Evolutionary conservation across 2,113 vertebrate species (phyloP), one percentile per base, ranked within the genome.

Genomic region (Nesogale talazaci): DNA sequence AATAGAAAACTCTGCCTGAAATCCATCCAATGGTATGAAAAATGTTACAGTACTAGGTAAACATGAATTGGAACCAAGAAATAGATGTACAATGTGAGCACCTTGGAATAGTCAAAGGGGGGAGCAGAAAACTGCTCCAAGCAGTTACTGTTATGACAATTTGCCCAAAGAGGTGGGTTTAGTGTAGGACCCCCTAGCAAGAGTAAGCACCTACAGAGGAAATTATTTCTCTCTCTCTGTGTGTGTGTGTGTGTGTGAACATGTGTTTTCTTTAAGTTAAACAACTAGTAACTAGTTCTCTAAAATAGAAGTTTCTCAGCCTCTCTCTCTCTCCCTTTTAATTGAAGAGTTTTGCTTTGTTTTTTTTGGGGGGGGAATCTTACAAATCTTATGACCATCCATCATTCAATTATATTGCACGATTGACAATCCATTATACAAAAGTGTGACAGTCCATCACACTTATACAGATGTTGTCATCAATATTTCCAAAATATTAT

Each of bases 1-100:
- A 10, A 70, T 70, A 59, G n/a, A 77, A 94, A 90, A 83, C 56
- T 11, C 79, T 65, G 65, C 29, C 25, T 88, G 84, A 75, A 93
- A 77, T 81, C 63, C 20, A 80, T 34, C 27, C n/a, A 57, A 25
- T 17, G 25, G 67, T 74, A 52, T 82, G 46, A 86, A 77, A 34
- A 42, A 80, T 17, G 31, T 36, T 79, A 75, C 46, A 52, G 46
- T 5, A 10, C 34, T 1, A 86, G 5, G 76, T 38, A 86, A 80
- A 75, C 61, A 14, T 52, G 23, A 94, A 86, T n/a, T 42, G 70
- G n/a, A 61, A 69, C 22, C 67, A 90, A 88, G 61, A 88, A 80
- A 56, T 3, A 74, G 31, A 25, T 34, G 7, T 74, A 61, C 23
- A 91, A 59, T 56, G 38, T 56, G 86, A 86, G 67, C 9, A 74